Evolutionary conservation across 2,888 invertebrate species (phyloP).

Genomic region (Ormyrus pomaceus): DNA sequence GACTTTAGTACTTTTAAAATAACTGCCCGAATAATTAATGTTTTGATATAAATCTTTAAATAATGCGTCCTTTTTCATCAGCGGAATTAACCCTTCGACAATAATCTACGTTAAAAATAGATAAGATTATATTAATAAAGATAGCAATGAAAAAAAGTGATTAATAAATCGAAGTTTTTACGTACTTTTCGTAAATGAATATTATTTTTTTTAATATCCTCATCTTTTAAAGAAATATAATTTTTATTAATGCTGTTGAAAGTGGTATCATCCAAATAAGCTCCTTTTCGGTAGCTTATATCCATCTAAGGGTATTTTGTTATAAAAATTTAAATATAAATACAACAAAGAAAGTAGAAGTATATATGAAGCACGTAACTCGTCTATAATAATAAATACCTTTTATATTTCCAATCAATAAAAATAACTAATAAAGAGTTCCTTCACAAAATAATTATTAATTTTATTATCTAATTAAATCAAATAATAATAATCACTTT

Average conservation of each 20-base stretch:
- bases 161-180: slow-evolving; percentile 2
- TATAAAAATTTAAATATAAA: neutral
- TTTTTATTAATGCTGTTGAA: slow-evolving; percentile 60
- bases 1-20: slow-evolving; percentile 80
- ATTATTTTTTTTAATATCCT: slow-evolving; percentile 60
- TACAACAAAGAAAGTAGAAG: neutral
- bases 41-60: slow-evolving; percentile 68
- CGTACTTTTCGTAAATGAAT: slow-evolving; percentile 58
- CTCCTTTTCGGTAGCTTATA: neutral
- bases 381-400: too few species aligned
- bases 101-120: slow-evolving; percentile 10
- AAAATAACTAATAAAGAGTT: too few species aligned
- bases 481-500: too few species aligned
- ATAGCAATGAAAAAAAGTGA: neutral
- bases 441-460: too few species aligned
- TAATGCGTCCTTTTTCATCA: slow-evolving; percentile 67
- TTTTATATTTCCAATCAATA: too few species aligned
- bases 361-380: too few species aligned
- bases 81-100: slow-evolving; percentile 59
- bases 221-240: slow-evolving; percentile 62
- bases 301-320: slow-evolving; percentile 1
- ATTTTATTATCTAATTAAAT: too few species aligned
- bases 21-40: slow-evolving; percentile 79
- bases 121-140: neutral
- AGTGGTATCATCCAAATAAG: slow-evolving; percentile 54